Base-by-base conservation (phyloP, 2,888 invertebrate species). In the Watsonalla cultraria region DNA sequence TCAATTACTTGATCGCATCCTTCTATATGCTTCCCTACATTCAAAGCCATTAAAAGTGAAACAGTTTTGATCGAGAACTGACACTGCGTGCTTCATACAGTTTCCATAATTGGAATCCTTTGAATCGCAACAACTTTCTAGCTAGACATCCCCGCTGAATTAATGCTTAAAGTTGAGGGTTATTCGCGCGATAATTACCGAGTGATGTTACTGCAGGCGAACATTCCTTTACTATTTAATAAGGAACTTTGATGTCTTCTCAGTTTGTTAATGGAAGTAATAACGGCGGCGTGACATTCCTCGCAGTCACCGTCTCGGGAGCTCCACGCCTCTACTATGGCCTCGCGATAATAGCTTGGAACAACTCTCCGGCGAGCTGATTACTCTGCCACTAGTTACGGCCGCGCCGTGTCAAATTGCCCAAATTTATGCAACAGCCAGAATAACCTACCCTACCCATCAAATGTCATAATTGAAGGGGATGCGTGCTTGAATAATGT, bases 381-480 rank as follows among this genome's bases (percentile, higher is more conserved):
- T 49, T 15, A 37, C 49, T 37, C 14, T 49, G 14, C 24, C 24
- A 24, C 24, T 24, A 24, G 24, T 39, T 48, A 14, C 37, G 7
- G 8, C 14, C 45, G 61, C 72, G 77, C 76, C 83, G 81, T 84
- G 80, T 82, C 85, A 82, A 87, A 88, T 89, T 87, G 84, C 78
- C 84, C 78, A 86, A 89, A 89, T 89, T 88, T 88, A 89, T 89
- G 87, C 89, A 84, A 85, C 80, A 79, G 77, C 80, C 64, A 72
- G 75, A 24, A 24, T 24, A 68, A 69, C 72, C 72, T 64, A 70
- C 67, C 62, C 68, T 74, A 74, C 74, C 80, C 85, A 84, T 86
- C 85, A 84, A 82, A 87, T 82, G 82, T 85, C 84, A 84, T 86
- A 78, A 84, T 85, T 86, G 76, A 66, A 72, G 76, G 71, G 77